These are phyloP conservation scores for Ammodytes marinus DNA, from an alignment of 2,113 vertebrate species.

Conservation along the genomic window DNA sequence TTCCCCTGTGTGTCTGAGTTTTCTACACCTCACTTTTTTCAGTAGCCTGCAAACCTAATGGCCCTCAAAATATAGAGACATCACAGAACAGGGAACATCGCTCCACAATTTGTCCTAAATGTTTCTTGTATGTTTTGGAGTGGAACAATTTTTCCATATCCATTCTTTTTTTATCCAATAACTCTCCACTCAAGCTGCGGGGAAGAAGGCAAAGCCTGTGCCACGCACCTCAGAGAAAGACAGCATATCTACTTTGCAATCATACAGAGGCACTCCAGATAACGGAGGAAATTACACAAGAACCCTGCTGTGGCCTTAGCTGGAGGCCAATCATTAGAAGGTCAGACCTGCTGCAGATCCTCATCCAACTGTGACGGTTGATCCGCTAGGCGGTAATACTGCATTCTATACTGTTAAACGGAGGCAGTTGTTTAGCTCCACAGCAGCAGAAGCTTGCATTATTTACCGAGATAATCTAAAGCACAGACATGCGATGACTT, in stretches of 20 bases:
- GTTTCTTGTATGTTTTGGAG: slow-evolving; percentile 35
- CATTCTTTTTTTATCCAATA: slow-evolving; percentile 21
- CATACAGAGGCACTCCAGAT: slow-evolving; percentile 49
- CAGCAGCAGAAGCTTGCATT: slow-evolving; percentile 38
- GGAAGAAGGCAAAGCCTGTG: slow-evolving; percentile 23
- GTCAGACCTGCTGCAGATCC: slow-evolving; percentile 67
- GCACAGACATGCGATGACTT: background rate
- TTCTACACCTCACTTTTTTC: slow-evolving; percentile 25
- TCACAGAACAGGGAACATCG: background rate
- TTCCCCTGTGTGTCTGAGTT: slow-evolving; percentile 4
- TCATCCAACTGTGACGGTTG: slow-evolving; percentile 64
- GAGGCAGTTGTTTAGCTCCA: slow-evolving; percentile 18
- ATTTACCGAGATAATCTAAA: slow-evolving; percentile 44
- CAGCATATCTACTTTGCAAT: slow-evolving; percentile 55
- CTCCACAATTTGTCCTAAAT: slow-evolving; percentile 29
- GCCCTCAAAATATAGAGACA: slow-evolving; percentile 27
- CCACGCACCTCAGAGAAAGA: slow-evolving; percentile 22
- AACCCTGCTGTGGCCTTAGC: slow-evolving; percentile 60
- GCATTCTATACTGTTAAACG: slow-evolving; percentile 25
- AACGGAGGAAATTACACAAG: slow-evolving; percentile 68
- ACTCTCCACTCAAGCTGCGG: slow-evolving; percentile 21
- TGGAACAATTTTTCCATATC: slow-evolving; percentile 7
- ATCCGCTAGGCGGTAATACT: slow-evolving; percentile 41
- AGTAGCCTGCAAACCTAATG: slow-evolving; percentile 25
- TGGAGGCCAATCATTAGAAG: slow-evolving; percentile 71